A percentile compares a stretch with the other conserved stretches of the same genome.
phyloP scores from a whole-genome alignment of 1,140 invertebrate species.

The Tyrophagus putrescentiae region DNA sequence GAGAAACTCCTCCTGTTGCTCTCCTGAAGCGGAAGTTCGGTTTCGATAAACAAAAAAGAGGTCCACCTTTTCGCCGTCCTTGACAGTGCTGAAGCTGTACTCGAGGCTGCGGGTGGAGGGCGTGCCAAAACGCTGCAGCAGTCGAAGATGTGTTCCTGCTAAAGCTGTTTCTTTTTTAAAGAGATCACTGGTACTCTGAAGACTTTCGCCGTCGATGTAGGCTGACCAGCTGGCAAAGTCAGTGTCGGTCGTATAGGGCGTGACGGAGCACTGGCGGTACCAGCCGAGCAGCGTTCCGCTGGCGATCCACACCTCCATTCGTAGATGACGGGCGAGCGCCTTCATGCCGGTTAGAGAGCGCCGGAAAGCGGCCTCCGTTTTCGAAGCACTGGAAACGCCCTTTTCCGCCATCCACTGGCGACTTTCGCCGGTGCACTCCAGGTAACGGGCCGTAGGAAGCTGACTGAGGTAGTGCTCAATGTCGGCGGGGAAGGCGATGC shows the following conservation, averaged over 20 bases:
- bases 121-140: constrained; percentile 1
- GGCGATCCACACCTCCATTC: constrained; percentile 2
- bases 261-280: constrained; percentile 43
- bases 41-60: background rate
- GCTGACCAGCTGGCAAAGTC: constrained; percentile 38
- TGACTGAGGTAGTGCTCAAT: background rate
- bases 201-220: constrained; percentile 23
- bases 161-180: too few species aligned
- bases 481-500: background rate
- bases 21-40: too few species aligned
- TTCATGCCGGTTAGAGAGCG: background rate
- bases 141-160: background rate
- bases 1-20: too few species aligned
- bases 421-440: background rate
- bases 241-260: constrained; percentile 41
- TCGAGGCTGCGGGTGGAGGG: background rate
- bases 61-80: background rate
- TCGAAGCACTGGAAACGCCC: background rate
- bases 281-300: constrained; percentile 32
- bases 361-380: background rate
- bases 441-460: constrained; percentile 5
- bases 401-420: background rate
- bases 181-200: background rate
- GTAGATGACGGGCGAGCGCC: background rate
- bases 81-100: background rate